Base-by-base conservation (phyloP, 2,888 invertebrate species). In the Myathropa florea region DNA sequence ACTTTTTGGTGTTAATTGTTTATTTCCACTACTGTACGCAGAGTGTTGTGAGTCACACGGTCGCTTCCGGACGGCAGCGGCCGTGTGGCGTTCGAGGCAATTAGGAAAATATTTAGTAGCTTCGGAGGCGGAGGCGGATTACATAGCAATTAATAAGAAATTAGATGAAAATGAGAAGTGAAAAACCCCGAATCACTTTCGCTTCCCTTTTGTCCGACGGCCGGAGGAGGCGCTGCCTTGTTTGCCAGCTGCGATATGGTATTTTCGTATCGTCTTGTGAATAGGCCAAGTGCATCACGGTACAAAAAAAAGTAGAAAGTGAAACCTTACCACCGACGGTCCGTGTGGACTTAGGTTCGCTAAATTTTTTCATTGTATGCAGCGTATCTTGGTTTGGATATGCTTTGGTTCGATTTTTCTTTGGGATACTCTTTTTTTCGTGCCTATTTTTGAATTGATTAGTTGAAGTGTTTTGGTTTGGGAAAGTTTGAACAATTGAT, bases 231-330 rank as follows among this genome's bases (percentile, higher is more conserved):
- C 7, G 26, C n/a, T 24, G 9, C 24, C 55, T 59, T 59, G 77
- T 57, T 70, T 64, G 73, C 24, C 12, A 24, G 30, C 24, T 57
- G 57, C 57, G 14, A 28, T 61, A 60, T 73, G 57, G 63, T 55
- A 33, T 33, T 23, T 46, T 39, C 70, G 26, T 63, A 64, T 57
- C 65, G 53, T 76, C 65, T 64, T 55, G 73, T 61, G 73, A 83
- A 75, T 71, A 76, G 75, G 75, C 83, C 86, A 86, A 86, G 83
- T 86, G 83, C 86, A 86, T 63, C 78, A 75, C 57, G 59, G 76
- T 64, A 63, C 57, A 57, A 57, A 57, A 68, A 39, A 18, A 72
- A 82, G 63, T 79, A 86, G 86, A 86, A 86, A 86, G 86, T 86
- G 71, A 86, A 83, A 83, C 39, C 46, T 64, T 30, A 70, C 70